Evolutionary conservation across 2,888 invertebrate genomes (phyloP).

Genomic region (Ceramica pisi): DNA sequence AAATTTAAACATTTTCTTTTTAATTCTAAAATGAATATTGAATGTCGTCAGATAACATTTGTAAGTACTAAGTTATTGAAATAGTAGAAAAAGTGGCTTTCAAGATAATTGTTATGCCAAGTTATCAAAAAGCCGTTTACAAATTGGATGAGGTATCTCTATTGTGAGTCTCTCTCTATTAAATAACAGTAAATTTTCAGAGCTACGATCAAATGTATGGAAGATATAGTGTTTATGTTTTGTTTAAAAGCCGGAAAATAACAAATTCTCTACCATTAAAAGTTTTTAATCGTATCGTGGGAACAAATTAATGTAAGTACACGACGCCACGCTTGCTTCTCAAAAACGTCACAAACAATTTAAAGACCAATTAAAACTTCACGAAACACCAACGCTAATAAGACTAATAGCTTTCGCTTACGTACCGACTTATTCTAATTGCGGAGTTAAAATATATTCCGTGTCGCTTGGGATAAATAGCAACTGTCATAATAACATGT

Average conservation of each 20-base stretch:
- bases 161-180: constrained; percentile 3
- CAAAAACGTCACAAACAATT: constrained; percentile 65
- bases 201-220: not conserved
- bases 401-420: constrained; percentile 74
- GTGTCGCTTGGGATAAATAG: constrained; percentile 82
- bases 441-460: constrained; percentile 75
- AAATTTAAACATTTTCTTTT: not conserved
- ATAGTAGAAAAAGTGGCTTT: not conserved
- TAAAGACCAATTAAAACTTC: constrained; percentile 70
- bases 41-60: not conserved
- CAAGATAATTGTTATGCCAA: not conserved
- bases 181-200: constrained; percentile 1
- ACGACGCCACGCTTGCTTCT: constrained; percentile 44
- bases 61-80: constrained; percentile 9
- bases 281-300: constrained; percentile 50
- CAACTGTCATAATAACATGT: constrained; percentile 89
- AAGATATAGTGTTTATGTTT: not conserved
- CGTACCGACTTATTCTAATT: constrained; percentile 77
- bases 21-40: not conserved
- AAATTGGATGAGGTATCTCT: constrained; percentile 15
- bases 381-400: constrained; percentile 74
- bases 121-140: constrained; percentile 18
- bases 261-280: constrained; percentile 40
- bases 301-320: constrained; percentile 52
- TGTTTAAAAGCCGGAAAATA: constrained; percentile 4